Base-by-base conservation (phyloP, 2,797 vertebrate species). In the Cetoscarus ocellatus region DNA sequence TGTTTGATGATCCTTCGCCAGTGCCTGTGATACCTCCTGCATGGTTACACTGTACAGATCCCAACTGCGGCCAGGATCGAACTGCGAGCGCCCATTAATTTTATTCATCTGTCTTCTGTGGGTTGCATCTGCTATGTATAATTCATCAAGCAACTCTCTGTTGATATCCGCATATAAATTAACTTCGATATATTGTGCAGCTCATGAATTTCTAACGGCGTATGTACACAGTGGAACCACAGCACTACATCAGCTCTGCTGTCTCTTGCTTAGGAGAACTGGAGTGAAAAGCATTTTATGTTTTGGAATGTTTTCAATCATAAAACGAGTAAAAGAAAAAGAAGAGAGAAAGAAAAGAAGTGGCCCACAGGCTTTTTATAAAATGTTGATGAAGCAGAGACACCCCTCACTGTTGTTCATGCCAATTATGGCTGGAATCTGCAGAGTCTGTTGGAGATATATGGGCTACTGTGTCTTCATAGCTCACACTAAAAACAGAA, bases 91-190 rank as follows among this genome's bases (percentile, higher is more conserved):
- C 88, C 84, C 87, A 73, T 86, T 90, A 55, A 88, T 91, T 88
- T 88, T 62, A 74, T 84, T 89, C 88, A 86, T 90, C 86, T 80
- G 83, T 88, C 85, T 91, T 89, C 77, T 71, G 75, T 70, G 85
- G 81, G 65, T 88, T 85, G 82, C 81, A 87, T 90, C 70, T 86
- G 84, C 72, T n/a, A 88, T 90, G 90, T 90, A 87, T 91, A 91
- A 93, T 92, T 93, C 85, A 93, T 92, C 82, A 86, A 75, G 85
- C 70, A 75, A 83, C 79, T 82, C 82, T 83, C 77, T 73, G 86
- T 87, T 88, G 85, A 88, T 91, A 85, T 84, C 82, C 49, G 83
- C 88, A 87, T 90, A 86, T 90, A 83, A 91, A 91, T 91, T 71
- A 90, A 90, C 79, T 90, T 73, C 19, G 82, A 85, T 89, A 85